These are phyloP conservation scores for Nannospalax galili DNA, from an alignment of 2,113 vertebrate genomes.

Conservation along the genomic window DNA sequence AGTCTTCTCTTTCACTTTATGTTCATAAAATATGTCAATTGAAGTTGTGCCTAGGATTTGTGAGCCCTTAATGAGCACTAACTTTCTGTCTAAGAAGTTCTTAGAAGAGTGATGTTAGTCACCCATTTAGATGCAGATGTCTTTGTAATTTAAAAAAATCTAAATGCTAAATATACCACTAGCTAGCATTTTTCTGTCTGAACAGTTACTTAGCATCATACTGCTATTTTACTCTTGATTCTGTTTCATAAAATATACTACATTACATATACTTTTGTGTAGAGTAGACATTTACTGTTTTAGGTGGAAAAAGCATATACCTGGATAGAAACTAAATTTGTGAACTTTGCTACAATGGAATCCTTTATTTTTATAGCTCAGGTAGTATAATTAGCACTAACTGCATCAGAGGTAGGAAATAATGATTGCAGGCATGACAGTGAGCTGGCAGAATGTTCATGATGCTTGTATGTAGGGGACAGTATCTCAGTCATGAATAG, in stretches of 20 bases:
- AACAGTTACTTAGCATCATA: not conserved
- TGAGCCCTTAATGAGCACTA: not conserved
- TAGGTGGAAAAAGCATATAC: not conserved
- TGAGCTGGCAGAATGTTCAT: constrained; percentile 27
- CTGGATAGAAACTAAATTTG: constrained; percentile 55
- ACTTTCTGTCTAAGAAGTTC: not conserved
- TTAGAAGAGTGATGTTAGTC: constrained; percentile 5
- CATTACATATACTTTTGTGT: not conserved
- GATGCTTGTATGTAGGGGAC: not conserved
- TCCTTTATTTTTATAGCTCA: constrained; percentile 70
- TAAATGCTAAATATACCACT: not conserved
- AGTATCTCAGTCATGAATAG: not conserved
- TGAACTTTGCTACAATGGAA: constrained; percentile 65
- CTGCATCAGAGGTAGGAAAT: constrained; percentile 42
- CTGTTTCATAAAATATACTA: constrained; percentile 45
- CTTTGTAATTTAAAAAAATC: constrained; percentile 33
- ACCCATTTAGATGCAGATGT: not conserved
- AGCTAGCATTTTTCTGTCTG: not conserved
- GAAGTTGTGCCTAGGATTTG: not conserved
- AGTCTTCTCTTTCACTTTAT: not conserved
- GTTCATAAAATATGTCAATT: constrained; percentile 48
- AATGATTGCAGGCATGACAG: not conserved
- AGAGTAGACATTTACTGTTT: constrained; percentile 26
- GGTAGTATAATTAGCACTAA: constrained; percentile 52
- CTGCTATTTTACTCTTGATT: not conserved